Base-by-base conservation (phyloP, 2,888 invertebrate genomes). In the Xestoiulus laeticollis region DNA sequence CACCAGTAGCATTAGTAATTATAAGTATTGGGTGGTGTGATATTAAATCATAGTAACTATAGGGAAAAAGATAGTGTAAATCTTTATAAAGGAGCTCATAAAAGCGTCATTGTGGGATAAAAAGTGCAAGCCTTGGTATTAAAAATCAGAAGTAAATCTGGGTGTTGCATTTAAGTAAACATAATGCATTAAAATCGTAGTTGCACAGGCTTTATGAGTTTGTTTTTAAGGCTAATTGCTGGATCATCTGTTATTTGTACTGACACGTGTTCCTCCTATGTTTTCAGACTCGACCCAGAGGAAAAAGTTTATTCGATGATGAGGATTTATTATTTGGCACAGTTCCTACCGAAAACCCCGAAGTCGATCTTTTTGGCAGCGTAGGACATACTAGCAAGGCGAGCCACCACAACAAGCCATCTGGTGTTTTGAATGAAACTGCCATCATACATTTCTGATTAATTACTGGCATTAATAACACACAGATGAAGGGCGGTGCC, bases 281-380 rank as follows among this genome's bases (percentile, higher is more conserved):
- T 87, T 87, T 32, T 59, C n/a, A 88, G 88, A 43, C 59, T 43
- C 87, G 87, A 87, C 38, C 53, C 30, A 78, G 88, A 82, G 87
- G 88, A 85, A 89, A 89, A 68, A 89, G 89, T 84, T 88, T 91
- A 87, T 91, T 91, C 90, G 91, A 90, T 82, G 91, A 91, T 89
- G 91, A 90, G 87, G 91, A 90, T 87, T 88, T 90, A 14, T 86
- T 91, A 89, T 91, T 91, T 90, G 90, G 90, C 12, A 90, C 89
- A 8, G 89, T 89, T 6, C 89, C 88, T 16, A 82, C 85, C 19
- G 90, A 90, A 83, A 90, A 90, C 10, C 91, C 91, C 19, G 87
- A 89, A 26, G 91, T 91, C 26, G 91, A 91, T 89, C 89, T 91
- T 53, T 91, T 91, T 89, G 90, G 90, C 33, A 44, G 26, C 85